phyloP scores from a whole-genome alignment of 2,113 vertebrate genomes.

The Rhea americana region DNA sequence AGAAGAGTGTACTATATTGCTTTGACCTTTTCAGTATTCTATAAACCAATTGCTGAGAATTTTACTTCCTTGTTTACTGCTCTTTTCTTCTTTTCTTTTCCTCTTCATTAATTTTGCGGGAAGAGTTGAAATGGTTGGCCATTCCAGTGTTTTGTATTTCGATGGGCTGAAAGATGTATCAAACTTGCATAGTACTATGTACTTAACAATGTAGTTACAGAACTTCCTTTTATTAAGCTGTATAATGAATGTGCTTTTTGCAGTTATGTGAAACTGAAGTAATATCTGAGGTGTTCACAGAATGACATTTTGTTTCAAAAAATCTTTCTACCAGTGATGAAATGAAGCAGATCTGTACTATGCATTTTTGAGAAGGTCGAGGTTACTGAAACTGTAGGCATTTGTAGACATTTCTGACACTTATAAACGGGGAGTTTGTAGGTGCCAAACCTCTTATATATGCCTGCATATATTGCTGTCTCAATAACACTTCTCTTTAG shows the following conservation, averaged over 20 bases:
- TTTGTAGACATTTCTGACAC: background rate
- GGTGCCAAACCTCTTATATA: background rate
- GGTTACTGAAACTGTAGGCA: background rate
- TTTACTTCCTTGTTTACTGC: constrained; percentile 32
- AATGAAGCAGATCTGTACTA: background rate
- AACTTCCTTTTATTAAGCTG: background rate
- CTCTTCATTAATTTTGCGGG: background rate
- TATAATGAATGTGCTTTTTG: background rate
- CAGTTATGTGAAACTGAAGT: background rate
- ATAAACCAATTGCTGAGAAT: constrained; percentile 13
- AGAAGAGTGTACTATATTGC: constrained; percentile 2
- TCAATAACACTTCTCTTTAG: background rate
- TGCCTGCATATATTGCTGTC: background rate
- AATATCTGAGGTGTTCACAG: no score
- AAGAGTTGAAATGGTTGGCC: background rate
- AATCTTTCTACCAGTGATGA: background rate
- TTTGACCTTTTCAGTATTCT: constrained; percentile 76
- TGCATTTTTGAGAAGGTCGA: background rate
- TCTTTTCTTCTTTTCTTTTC: background rate
- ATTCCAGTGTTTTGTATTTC: background rate
- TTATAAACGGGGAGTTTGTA: background rate
- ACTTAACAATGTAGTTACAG: background rate
- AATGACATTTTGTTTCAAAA: background rate
- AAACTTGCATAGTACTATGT: background rate
- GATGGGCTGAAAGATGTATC: background rate